Evolutionary conservation across 2,113 vertebrate species (phyloP).

Genomic region (Narcine bancroftii): DNA sequence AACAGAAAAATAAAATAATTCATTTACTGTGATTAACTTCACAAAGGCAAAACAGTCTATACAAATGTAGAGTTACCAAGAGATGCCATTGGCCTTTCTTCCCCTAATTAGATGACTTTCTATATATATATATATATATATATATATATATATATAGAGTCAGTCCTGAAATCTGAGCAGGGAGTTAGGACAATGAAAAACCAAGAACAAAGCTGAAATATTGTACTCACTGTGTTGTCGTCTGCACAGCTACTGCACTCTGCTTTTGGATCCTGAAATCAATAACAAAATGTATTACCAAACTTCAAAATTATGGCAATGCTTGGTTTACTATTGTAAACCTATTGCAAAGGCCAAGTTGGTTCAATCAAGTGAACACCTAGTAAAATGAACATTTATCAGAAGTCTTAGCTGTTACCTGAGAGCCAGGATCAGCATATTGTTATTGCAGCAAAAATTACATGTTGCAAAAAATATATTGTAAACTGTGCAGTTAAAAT

Average conservation of each 20-base stretch:
- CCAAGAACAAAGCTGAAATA: conserved; percentile 5
- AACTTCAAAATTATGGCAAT: neutral
- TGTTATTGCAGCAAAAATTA: neutral
- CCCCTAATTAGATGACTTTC: neutral
- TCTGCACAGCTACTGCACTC: conserved; percentile 60
- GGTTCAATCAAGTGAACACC: neutral
- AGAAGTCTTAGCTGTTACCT: neutral
- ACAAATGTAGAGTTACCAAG: neutral
- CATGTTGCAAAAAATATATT: neutral
- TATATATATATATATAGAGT: neutral
- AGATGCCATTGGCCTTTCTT: neutral
- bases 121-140: no score
- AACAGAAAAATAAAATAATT: conserved; percentile 9
- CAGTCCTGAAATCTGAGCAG: neutral
- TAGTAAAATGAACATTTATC: neutral
- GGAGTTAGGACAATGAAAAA: neutral
- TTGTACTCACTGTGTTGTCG: conserved; percentile 62
- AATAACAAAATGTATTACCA: conserved; percentile 27
- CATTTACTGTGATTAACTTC: conserved; percentile 4
- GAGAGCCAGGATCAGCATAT: neutral
- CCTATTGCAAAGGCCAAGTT: neutral
- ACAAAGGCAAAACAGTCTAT: conserved; percentile 21
- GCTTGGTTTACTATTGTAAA: neutral
- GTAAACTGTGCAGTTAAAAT: neutral
- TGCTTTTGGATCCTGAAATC: conserved; percentile 58